Conservation (phyloP, 1,140 invertebrate genomes). For the Sminthurinus signatus region DNA sequence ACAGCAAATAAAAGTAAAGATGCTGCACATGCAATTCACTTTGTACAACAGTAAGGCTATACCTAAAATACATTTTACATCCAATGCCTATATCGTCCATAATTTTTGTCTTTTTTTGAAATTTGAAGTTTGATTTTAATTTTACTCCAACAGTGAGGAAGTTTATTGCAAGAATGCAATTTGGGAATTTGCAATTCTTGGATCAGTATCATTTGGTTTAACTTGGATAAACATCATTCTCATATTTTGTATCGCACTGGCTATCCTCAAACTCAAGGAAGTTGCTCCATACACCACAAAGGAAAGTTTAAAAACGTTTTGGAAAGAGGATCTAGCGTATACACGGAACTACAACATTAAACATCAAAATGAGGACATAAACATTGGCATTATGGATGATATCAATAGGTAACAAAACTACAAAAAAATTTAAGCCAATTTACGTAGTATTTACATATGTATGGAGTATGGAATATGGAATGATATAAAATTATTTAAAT, state of each 20-base stretch:
- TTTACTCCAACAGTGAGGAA: conserved; percentile 45
- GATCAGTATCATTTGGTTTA: conserved; percentile 69
- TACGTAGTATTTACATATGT: too few relatives aligned
- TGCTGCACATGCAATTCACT: too few relatives aligned
- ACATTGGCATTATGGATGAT: not conserved
- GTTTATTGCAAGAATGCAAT: conserved; percentile 64
- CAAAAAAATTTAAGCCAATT: too few relatives aligned
- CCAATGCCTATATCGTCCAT: too few relatives aligned
- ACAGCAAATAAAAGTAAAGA: too few relatives aligned
- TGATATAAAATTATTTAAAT: too few relatives aligned
- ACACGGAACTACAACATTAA: conserved; percentile 56
- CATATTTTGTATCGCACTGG: conserved; percentile 73
- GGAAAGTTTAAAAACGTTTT: conserved; percentile 66
- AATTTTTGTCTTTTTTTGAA: too few relatives aligned
- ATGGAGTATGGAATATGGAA: too few relatives aligned
- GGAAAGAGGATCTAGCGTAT: conserved; percentile 69
- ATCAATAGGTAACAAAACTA: too few relatives aligned
- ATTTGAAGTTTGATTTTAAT: too few relatives aligned
- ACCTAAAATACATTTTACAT: too few relatives aligned
- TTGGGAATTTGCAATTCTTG: conserved; percentile 68
- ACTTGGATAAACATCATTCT: conserved; percentile 77
- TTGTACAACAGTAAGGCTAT: too few relatives aligned
- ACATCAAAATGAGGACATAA: not conserved
- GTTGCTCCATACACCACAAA: conserved; percentile 72
- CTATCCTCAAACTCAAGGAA: conserved; percentile 79